Evolutionary conservation across 2,113 vertebrate species (phyloP).

Genomic region (Pantherophis guttatus): DNA sequence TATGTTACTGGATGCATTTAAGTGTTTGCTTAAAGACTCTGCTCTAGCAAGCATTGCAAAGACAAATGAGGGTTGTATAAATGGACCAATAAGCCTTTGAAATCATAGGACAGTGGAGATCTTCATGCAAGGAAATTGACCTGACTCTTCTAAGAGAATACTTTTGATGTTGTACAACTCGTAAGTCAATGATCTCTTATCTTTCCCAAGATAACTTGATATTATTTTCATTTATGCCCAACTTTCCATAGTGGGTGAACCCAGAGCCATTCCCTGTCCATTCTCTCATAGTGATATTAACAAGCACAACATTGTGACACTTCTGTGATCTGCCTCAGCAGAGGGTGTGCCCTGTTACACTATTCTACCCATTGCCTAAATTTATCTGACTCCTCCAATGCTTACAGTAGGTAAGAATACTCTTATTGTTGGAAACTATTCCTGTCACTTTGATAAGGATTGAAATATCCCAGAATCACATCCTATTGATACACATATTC

Average conservation of each 20-base stretch:
- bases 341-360: neutral
- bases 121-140: neutral
- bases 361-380: neutral
- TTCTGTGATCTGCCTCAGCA: neutral
- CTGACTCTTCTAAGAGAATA: neutral
- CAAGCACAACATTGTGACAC: neutral
- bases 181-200: neutral
- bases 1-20: neutral
- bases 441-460: neutral
- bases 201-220: neutral
- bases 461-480: neutral
- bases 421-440: neutral
- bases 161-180: neutral
- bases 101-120: neutral
- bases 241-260: neutral
- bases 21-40: neutral
- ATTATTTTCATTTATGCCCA: neutral
- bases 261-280: neutral
- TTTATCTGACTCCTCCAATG: neutral
- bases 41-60: neutral
- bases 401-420: neutral
- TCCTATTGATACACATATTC: neutral
- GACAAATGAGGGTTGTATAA: neutral
- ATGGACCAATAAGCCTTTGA: neutral
- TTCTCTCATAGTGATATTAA: neutral